phyloP scores from a whole-genome alignment of 2,888 invertebrate genomes.

The Prosapia bicincta region DNA sequence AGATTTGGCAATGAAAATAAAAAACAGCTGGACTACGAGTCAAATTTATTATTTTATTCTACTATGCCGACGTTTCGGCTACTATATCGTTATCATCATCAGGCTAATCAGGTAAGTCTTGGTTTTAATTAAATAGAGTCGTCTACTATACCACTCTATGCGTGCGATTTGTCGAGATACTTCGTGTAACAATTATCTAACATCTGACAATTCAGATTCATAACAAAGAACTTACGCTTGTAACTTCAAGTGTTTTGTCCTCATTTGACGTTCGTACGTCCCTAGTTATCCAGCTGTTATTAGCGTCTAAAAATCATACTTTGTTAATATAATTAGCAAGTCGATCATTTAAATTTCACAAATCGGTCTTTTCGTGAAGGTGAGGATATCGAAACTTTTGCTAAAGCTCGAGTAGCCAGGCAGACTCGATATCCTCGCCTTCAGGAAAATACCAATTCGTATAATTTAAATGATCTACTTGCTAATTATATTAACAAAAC shows the following conservation, averaged over 20 bases:
- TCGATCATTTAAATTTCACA: slow-evolving; percentile 93
- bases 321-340: slow-evolving; percentile 94
- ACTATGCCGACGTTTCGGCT: no score
- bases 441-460: slow-evolving; percentile 92
- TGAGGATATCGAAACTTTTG: slow-evolving; percentile 81
- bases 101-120: no score
- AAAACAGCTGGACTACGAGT: no score
- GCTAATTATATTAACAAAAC: slow-evolving; percentile 96
- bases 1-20: no score
- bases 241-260: slow-evolving; percentile 81
- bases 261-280: slow-evolving; percentile 85
- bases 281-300: slow-evolving; percentile 80
- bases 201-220: slow-evolving; percentile 88
- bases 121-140: no score
- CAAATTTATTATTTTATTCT: no score
- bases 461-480: slow-evolving; percentile 92
- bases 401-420: no score
- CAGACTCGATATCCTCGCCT: slow-evolving; percentile 84
- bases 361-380: slow-evolving; percentile 89
- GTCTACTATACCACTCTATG: no score
- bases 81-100: no score
- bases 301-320: slow-evolving; percentile 86
- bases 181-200: no score
- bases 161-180: no score
- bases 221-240: slow-evolving; percentile 88